A percentile compares a stretch with the other conserved stretches of the same genome.
Evolutionary conservation across 2,797 vertebrate genomes (phyloP).

Genomic region (Podargus strigoides): DNA sequence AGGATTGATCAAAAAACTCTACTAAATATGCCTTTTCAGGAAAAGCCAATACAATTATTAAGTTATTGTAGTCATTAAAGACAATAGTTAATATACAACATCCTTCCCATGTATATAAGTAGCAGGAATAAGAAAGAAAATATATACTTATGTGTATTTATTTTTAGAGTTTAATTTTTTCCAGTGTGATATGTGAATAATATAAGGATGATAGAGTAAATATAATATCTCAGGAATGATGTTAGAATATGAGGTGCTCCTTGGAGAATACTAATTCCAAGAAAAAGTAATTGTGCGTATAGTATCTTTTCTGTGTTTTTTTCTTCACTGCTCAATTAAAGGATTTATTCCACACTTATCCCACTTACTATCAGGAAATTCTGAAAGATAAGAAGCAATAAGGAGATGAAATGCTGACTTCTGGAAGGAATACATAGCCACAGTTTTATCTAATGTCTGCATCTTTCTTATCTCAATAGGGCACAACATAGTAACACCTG

Average conservation of each 20-base stretch:
- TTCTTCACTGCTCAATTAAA: not conserved
- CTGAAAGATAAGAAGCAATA: not conserved
- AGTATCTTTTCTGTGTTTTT: not conserved
- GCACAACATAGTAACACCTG: not conserved
- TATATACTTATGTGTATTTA: accelerated
- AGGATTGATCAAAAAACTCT: not conserved
- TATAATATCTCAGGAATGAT: not conserved
- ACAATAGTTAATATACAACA: not conserved
- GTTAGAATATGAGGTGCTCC: not conserved
- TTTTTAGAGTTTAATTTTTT: not conserved
- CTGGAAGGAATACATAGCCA: not conserved
- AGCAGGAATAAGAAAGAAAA: not conserved
- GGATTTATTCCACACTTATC: not conserved
- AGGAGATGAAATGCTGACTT: not conserved
- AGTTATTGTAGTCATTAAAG: not conserved
- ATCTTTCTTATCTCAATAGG: not conserved
- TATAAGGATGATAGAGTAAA: not conserved
- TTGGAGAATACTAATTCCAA: not conserved
- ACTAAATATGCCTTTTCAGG: not conserved
- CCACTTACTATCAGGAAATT: not conserved
- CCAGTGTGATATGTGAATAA: not conserved
- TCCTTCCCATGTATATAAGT: not conserved
- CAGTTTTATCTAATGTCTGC: not conserved
- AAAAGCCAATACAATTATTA: not conserved
- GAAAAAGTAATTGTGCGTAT: not conserved